phyloP scores from a whole-genome alignment of 2,888 invertebrate genomes.

The Holacanthella duospinosa region DNA sequence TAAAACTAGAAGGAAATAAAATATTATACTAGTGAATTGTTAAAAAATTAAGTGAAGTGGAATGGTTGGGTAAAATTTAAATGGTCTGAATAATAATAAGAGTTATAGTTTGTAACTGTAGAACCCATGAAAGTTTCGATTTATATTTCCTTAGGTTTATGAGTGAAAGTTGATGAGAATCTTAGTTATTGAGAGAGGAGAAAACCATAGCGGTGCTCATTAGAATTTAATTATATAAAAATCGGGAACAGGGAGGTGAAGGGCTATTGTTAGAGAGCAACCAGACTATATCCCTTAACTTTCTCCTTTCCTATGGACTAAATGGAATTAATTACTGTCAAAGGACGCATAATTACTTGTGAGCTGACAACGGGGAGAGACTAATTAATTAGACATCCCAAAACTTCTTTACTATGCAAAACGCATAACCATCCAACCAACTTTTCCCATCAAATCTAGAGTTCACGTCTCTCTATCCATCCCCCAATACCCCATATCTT shows the following conservation, averaged over 20 bases:
- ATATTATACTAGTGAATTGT: too few relatives aligned
- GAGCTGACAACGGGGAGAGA: not conserved
- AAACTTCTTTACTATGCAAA: not conserved
- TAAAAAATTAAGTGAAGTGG: too few relatives aligned
- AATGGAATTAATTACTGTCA: not conserved
- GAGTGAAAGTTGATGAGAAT: not conserved
- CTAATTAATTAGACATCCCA: not conserved
- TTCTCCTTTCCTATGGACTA: not conserved
- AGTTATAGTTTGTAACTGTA: too few relatives aligned
- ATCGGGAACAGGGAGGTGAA: not conserved
- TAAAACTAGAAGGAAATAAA: too few relatives aligned
- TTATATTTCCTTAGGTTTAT: too few relatives aligned
- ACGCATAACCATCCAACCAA: not conserved
- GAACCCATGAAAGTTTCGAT: too few relatives aligned
- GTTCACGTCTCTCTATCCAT: too few relatives aligned
- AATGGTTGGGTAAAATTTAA: too few relatives aligned
- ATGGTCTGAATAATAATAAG: too few relatives aligned
- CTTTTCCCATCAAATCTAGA: not conserved
- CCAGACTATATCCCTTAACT: too few relatives aligned
- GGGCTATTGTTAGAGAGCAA: not conserved
- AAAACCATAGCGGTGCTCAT: not conserved
- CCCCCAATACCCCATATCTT: too few relatives aligned
- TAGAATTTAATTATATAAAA: not conserved
- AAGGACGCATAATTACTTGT: not conserved
- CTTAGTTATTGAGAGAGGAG: not conserved